Evolutionary conservation across 37 sponge, comb jelly and placozoan species (phyloP), one percentile per base, ranked within the genome.

Genomic region (Beroe ovata): DNA sequence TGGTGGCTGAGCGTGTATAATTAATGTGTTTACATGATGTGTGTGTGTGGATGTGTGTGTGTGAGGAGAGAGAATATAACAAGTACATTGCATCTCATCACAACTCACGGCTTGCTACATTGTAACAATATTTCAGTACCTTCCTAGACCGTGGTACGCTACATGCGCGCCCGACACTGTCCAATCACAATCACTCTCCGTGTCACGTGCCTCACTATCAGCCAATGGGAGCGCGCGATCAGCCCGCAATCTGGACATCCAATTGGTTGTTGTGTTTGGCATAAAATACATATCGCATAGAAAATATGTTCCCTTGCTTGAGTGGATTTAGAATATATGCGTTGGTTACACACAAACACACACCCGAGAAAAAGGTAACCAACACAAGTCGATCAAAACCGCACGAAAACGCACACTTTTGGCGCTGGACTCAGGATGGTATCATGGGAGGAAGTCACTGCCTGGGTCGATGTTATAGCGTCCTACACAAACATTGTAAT

Each of bases 101-200:
- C 30, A 66, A 66, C 69, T 19, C 35, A 2, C 11, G 16, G 69
- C 14, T 66, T 34, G 69, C 69, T 29, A 66, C 69, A 66, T 34
- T 66, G 69, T 66, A 66, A 32, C 69, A 33, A 66, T 66, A 34
- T 66, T 66, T 33, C 69, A 66, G 69, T 66, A 66, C 69, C 69
- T 66, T 66, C 69, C 33, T 8, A 66, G 36, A 30, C 69, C 69
- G 25, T 66, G 69, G 69, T 66, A 66, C 69, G 69, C 54, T 47
- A 16, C 11, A 11, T 47, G 11, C 54, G 54, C 54, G 54, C 54
- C 54, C 11, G 11, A 6, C 6, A 47, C 54, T 11, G 11, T 16
- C 54, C 54, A 47, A 47, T 47, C 54, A 47, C 6, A 47, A 47
- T 16, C 54, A 47, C 54, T 6, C 11, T 47, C 54, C 11, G 54